These are phyloP conservation scores for Orthosia cruda DNA, from an alignment of 2,888 invertebrate genomes.

Conservation along the genomic window DNA sequence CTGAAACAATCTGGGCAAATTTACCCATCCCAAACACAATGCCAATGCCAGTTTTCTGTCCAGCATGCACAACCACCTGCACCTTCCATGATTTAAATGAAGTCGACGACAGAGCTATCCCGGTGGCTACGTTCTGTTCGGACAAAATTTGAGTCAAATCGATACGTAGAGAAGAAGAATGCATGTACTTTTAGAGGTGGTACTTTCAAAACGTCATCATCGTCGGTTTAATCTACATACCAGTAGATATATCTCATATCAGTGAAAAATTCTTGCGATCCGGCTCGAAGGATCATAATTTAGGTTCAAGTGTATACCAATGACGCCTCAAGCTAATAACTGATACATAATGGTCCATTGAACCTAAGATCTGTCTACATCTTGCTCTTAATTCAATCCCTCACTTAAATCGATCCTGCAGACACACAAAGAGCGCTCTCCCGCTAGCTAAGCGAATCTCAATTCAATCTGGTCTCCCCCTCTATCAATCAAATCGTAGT, in stretches of 20 bases:
- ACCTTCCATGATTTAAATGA: too few species aligned
- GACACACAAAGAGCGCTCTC: conserved; percentile 51
- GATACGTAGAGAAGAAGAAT: too few species aligned
- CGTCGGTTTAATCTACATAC: neutral
- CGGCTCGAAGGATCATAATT: conserved; percentile 1
- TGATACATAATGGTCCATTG: neutral
- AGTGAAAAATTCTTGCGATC: neutral
- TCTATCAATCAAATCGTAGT: conserved; percentile 63
- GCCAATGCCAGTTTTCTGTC: too few species aligned
- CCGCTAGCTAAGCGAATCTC: conserved; percentile 53
- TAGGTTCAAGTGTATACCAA: neutral
- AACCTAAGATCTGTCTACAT: neutral
- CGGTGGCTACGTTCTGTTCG: too few species aligned
- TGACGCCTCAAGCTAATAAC: neutral
- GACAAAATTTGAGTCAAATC: too few species aligned
- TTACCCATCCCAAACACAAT: too few species aligned
- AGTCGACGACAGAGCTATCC: too few species aligned
- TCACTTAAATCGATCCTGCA: conserved; percentile 47
- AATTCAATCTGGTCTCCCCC: conserved; percentile 61
- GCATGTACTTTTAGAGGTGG: neutral
- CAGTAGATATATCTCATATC: too few species aligned
- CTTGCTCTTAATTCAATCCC: conserved; percentile 11
- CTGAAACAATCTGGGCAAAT: too few species aligned
- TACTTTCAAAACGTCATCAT: neutral
- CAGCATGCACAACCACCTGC: too few species aligned